Percentiles rank a stretch among this genome's conserved stretches.
Conservation (phyloP, 1,140 invertebrate genomes). For the Himalopsyche phryganea region DNA sequence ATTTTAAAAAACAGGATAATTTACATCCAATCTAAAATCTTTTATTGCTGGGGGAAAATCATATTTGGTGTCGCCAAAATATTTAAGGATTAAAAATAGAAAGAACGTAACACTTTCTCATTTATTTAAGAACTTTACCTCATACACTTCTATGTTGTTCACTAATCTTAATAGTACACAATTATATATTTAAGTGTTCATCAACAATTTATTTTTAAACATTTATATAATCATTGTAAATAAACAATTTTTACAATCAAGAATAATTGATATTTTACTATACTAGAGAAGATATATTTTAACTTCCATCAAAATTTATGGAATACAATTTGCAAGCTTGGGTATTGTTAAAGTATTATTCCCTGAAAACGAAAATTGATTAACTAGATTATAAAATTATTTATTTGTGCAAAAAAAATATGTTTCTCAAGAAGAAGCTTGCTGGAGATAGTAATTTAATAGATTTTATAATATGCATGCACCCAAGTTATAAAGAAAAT, state of each 20-base stretch:
- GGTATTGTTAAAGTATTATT: background rate
- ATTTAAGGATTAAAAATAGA: background rate
- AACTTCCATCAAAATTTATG: too few species aligned
- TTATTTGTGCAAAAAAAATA: too few species aligned
- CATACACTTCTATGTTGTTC: constrained; percentile 22
- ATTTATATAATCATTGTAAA: constrained; percentile 14
- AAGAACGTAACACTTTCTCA: constrained; percentile 23
- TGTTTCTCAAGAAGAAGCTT: too few species aligned
- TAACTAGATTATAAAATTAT: too few species aligned
- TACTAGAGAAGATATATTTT: too few species aligned
- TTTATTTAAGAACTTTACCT: constrained; percentile 19
- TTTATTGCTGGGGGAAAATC: too few species aligned
- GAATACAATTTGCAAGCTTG: background rate
- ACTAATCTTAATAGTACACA: constrained; percentile 26
- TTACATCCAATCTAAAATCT: too few species aligned
- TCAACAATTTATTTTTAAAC: constrained; percentile 13
- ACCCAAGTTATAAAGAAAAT: constrained; percentile 7
- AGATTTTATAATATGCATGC: too few species aligned
- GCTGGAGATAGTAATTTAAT: too few species aligned
- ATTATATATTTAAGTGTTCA: constrained; percentile 19
- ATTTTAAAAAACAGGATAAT: too few species aligned
- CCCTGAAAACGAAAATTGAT: background rate
- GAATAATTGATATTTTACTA: too few species aligned
- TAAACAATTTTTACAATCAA: constrained; percentile 10
- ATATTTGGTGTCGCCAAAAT: too few species aligned